Percentiles rank a stretch among this genome's conserved stretches.
Conservation (phyloP, 1,140 invertebrate species). For the Aphelenchoides fujianensis region DNA sequence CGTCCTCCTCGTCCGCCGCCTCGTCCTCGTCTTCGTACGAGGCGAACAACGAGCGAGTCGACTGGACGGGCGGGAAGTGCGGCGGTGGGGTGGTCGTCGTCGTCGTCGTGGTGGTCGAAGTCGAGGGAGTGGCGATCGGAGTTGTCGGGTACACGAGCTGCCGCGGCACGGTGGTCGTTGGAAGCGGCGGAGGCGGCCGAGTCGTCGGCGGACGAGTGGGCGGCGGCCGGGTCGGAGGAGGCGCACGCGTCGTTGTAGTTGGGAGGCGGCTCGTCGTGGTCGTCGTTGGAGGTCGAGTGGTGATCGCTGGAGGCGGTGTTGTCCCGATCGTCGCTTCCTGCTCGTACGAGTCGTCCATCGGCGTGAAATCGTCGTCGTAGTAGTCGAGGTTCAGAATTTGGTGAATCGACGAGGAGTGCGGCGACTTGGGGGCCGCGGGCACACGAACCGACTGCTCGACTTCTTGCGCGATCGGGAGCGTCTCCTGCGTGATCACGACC, state of each 20-base stretch:
- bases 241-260: slow-evolving; percentile 13
- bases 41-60: neutral
- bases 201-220: slow-evolving; percentile 10
- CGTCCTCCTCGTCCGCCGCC: neutral
- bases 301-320: too few species aligned
- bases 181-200: neutral
- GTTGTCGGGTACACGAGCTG: too few species aligned
- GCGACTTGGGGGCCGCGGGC: neutral
- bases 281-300: too few species aligned
- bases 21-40: slow-evolving; percentile 15
- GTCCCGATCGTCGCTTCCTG: too few species aligned
- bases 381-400: slow-evolving; percentile 22
- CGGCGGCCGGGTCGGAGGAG: neutral
- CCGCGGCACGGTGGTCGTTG: too few species aligned
- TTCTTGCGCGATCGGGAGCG: neutral
- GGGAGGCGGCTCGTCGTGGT: slow-evolving; percentile 2
- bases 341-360: neutral
- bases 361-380: slow-evolving; percentile 19
- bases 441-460: slow-evolving; percentile 7
- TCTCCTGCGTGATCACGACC: slow-evolving; percentile 6
- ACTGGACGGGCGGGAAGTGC: too few species aligned
- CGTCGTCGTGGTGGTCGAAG: neutral
- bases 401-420: neutral
- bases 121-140: too few species aligned
- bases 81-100: neutral